Evolutionary conservation across 2,113 vertebrate genomes (phyloP), one percentile per base, ranked within the genome.

Genomic region (Phyllopteryx taeniolatus): DNA sequence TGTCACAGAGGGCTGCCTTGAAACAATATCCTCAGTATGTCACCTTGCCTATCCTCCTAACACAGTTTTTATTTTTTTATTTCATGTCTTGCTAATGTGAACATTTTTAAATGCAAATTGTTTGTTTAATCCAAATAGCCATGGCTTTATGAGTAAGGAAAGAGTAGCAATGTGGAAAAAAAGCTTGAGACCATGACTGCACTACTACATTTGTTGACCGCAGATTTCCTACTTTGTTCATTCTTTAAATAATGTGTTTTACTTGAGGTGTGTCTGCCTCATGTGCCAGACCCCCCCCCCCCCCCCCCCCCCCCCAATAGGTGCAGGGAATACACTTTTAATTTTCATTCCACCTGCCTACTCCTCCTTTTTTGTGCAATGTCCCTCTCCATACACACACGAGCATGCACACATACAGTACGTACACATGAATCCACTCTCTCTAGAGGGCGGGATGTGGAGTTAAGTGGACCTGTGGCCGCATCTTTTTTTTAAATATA

Each of bases 171-270:
- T 73, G 22, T 74, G 72, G 33, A 70, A 57, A 68, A 83, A 73
- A 83, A 85, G 86, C 88, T 86, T 81, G 72, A 88, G 68, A 86
- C 76, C 86, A 82, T 83, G 86, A 91, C 89, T 93, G 91, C 92
- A 93, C 91, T 92, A 92, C 91, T 92, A 92, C 87, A 88, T 89
- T 88, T 83, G 80, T 85, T 86, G 72, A 86, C 80, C 80, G 78
- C 72, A 6, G 78, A 84, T 90, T 82, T 85, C 87, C 78, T 80
- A 75, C 85, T 82, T 87, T 87, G 81, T 86, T 81, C 72, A 84
- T 85, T 83, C 81, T 86, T 81, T 78, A 81, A 83, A 77, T 53
- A 5, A 53, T 47, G 69, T 88, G 85, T 73, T 63, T 88, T 85
- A 84, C 86, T 87, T 87, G 88, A 86, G 74, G 71, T 78, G 79